phyloP scores from a whole-genome alignment of 2,113 vertebrate genomes.

The Laterallus jamaicensis region DNA sequence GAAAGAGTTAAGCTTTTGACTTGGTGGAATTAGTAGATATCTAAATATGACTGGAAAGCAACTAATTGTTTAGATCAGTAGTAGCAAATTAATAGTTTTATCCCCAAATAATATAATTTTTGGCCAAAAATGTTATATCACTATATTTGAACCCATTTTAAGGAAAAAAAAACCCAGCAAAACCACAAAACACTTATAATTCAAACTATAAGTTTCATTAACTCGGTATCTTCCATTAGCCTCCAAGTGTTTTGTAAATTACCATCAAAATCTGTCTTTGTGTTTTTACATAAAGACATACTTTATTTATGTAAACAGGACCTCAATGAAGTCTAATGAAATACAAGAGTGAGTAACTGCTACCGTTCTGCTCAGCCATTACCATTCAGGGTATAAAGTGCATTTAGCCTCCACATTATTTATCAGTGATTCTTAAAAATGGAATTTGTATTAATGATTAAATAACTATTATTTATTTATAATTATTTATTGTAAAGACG shows the following conservation, averaged over 20 bases:
- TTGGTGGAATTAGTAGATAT: neutral
- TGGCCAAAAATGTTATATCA: neutral
- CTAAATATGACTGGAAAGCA: neutral
- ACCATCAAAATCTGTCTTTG: neutral
- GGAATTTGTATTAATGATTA: neutral
- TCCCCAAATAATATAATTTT: neutral
- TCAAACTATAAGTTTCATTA: neutral
- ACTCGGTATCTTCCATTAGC: neutral
- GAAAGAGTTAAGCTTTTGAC: neutral
- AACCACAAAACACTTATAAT: neutral
- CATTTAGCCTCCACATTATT: neutral
- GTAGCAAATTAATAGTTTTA: neutral
- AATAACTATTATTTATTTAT: neutral
- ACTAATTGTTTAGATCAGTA: neutral
- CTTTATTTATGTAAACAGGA: neutral
- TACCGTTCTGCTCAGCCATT: neutral
- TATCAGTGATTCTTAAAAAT: neutral
- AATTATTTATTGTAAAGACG: neutral
- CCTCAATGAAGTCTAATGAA: neutral
- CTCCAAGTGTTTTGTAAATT: neutral
- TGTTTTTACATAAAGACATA: neutral
- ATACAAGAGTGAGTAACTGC: neutral
- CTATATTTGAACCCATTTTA: neutral
- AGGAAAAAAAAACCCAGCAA: too few relatives aligned
- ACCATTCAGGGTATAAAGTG: neutral